A percentile compares a stretch with the other conserved stretches of the same genome.
phyloP scores from a whole-genome alignment of 2,888 invertebrate genomes.

The Lithophane ornitopus region DNA sequence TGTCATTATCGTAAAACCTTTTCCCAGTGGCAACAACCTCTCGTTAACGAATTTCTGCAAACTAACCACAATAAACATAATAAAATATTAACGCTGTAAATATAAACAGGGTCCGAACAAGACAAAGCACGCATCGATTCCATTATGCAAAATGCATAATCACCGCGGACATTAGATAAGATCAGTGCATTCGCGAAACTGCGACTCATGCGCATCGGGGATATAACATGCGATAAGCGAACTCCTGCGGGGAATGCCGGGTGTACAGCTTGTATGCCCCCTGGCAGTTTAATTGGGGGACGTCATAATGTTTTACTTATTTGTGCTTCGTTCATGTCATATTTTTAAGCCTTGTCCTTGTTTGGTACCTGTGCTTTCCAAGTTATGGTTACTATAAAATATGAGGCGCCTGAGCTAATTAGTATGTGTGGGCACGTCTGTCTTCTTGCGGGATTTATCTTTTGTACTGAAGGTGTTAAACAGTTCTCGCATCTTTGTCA shows the following conservation, averaged over 20 bases:
- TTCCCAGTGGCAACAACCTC: slow-evolving; percentile 58
- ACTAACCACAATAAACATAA: slow-evolving; percentile 47
- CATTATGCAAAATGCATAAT: slow-evolving; percentile 80
- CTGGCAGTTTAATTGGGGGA: slow-evolving; percentile 81
- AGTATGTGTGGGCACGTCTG: slow-evolving; percentile 29
- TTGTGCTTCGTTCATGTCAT: slow-evolving; percentile 54
- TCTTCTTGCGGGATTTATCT: slow-evolving; percentile 23
- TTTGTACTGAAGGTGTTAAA: slow-evolving; percentile 10
- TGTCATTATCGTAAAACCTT: slow-evolving; percentile 55
- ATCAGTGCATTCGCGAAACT: slow-evolving; percentile 76
- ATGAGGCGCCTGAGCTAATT: slow-evolving; percentile 25
- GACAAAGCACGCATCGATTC: slow-evolving; percentile 61
- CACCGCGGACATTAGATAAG: slow-evolving; percentile 80
- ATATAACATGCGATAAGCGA: slow-evolving; percentile 58
- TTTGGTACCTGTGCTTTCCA: slow-evolving; percentile 10
- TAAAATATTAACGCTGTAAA: slow-evolving; percentile 53
- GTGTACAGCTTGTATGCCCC: slow-evolving; percentile 56
- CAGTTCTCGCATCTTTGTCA: slow-evolving; percentile 5
- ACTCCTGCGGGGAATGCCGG: slow-evolving; percentile 74
- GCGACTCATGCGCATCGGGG: slow-evolving; percentile 67
- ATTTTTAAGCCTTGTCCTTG: slow-evolving; percentile 52
- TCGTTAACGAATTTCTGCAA: slow-evolving; percentile 50
- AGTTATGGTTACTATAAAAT: slow-evolving; percentile 17
- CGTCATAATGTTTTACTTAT: slow-evolving; percentile 78
- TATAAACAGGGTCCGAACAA: slow-evolving; percentile 57